A percentile compares a stretch with the other conserved stretches of the same genome.
phyloP scores from a whole-genome alignment of 2,797 vertebrate species.

The Pempheris klunzingeri region DNA sequence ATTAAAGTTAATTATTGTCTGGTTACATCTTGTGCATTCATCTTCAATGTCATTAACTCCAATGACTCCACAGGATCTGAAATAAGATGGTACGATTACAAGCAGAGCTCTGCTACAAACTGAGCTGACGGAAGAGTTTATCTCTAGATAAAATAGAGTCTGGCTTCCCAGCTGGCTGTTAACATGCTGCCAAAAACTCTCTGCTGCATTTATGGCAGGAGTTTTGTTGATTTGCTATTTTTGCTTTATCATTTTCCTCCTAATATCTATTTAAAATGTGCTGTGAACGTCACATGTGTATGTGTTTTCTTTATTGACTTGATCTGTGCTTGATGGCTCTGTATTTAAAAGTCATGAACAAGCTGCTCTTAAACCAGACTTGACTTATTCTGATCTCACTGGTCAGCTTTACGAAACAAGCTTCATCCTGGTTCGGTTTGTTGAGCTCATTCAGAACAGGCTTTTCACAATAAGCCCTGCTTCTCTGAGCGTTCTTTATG shows the following conservation, averaged over 20 bases:
- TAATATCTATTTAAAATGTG: neutral
- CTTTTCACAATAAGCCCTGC: neutral
- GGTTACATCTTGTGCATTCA: neutral
- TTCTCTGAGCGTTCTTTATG: neutral
- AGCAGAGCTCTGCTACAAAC: neutral
- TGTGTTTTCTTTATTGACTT: neutral
- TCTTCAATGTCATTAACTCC: too few species aligned
- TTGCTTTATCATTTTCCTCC: neutral
- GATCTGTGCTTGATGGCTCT: neutral
- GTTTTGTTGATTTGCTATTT: neutral
- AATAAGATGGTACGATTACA: neutral
- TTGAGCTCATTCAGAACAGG: neutral
- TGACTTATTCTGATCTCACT: neutral
- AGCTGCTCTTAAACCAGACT: neutral
- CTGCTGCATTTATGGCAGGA: neutral
- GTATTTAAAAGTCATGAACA: neutral
- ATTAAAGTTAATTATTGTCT: neutral
- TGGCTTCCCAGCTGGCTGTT: neutral
- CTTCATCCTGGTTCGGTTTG: conserved; percentile 3
- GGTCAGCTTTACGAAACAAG: neutral
- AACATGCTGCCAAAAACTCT: neutral
- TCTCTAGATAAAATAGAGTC: neutral
- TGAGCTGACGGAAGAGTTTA: neutral
- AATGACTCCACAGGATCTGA: neutral
- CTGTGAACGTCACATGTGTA: neutral